Evolutionary conservation across 2,113 vertebrate species (phyloP).

Genomic region (Lanius ludovicianus): DNA sequence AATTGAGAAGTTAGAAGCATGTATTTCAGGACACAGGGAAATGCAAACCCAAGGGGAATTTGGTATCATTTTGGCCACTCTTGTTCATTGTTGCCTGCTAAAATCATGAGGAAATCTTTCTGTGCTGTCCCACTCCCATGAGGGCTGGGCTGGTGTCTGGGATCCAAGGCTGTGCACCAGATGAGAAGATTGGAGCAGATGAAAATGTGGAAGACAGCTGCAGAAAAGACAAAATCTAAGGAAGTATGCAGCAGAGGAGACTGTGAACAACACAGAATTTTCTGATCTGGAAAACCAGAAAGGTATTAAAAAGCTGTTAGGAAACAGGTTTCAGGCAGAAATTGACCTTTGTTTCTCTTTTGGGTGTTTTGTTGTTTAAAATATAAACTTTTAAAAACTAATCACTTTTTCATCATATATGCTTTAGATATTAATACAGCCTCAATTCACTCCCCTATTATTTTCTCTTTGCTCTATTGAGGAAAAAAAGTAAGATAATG

Average conservation of each 20-base stretch:
- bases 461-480: neutral
- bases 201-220: neutral
- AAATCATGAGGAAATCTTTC: neutral
- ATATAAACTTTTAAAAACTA: neutral
- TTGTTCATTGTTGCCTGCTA: neutral
- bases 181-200: fast-evolving
- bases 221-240: neutral
- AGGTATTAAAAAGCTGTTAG: neutral
- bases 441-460: neutral
- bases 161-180: neutral
- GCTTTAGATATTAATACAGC: neutral
- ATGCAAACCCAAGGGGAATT: neutral
- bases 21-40: neutral
- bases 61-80: neutral
- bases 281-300: neutral
- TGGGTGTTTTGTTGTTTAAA: neutral
- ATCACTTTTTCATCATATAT: neutral
- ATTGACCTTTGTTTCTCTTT: neutral
- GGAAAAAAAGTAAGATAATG: neutral
- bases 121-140: neutral
- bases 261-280: neutral
- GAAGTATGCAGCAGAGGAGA: neutral
- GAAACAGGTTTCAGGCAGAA: neutral
- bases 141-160: neutral
- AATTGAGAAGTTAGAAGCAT: neutral